These are phyloP conservation scores for Rousettus madagascariensis DNA, from an alignment of 2,797 vertebrate species.

Conservation along the genomic window DNA sequence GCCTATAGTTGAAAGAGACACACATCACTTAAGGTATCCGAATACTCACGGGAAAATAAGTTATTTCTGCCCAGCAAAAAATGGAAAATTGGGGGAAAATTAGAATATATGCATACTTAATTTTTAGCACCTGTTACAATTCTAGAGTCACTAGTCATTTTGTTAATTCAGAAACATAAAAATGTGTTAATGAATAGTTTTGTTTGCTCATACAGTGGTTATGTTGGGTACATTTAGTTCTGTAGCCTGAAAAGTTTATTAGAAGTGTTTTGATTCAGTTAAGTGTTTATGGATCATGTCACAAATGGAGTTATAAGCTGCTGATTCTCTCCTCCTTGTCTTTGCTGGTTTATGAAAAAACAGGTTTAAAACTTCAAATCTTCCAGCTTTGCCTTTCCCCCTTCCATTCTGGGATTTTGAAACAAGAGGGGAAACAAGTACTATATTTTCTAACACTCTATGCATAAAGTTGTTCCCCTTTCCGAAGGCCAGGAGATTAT, in stretches of 20 bases:
- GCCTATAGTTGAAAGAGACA: background rate
- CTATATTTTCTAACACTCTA: background rate
- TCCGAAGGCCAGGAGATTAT: background rate
- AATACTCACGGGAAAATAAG: slow-evolving; percentile 13
- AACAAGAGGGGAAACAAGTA: background rate
- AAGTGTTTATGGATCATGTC: background rate
- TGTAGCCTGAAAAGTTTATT: background rate
- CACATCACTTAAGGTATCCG: background rate
- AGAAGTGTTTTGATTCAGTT: background rate
- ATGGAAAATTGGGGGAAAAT: background rate
- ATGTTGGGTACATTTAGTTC: background rate
- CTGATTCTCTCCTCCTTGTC: background rate
- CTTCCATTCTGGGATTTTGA: background rate
- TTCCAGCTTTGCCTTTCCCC: background rate
- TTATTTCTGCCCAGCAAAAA: slow-evolving; percentile 28
- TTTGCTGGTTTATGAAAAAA: slow-evolving; percentile 29
- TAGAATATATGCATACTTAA: background rate
- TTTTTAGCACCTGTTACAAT: background rate
- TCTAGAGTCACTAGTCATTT: background rate
- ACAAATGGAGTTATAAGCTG: background rate
- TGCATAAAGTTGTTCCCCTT: background rate
- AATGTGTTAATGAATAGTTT: background rate
- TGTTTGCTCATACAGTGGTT: background rate
- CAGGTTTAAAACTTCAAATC: background rate
- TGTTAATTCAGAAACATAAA: slow-evolving; percentile 31